Evolutionary conservation across 2,888 invertebrate genomes (phyloP).

Genomic region (Lasioglossum oenotherae): DNA sequence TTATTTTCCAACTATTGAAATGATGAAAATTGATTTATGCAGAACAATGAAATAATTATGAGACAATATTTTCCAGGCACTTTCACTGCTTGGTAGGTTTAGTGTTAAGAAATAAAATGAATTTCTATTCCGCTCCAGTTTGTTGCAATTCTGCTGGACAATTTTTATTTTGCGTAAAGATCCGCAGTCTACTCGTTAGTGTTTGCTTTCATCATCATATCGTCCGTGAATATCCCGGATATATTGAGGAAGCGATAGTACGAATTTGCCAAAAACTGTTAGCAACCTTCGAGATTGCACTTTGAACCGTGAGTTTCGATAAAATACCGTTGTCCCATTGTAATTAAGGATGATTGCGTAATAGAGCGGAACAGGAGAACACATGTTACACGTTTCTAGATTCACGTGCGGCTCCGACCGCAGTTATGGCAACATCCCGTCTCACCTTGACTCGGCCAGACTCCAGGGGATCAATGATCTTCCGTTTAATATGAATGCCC

Average conservation of each 20-base stretch:
- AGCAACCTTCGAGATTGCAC: background rate
- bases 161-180: no score
- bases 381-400: background rate
- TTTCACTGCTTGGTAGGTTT: no score
- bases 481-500: background rate
- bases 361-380: background rate
- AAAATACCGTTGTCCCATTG: background rate
- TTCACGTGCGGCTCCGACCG: background rate
- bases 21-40: no score
- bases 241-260: background rate
- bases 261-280: background rate
- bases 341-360: background rate
- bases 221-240: background rate
- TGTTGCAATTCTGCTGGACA: no score
- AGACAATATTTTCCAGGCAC: no score
- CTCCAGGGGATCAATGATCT: background rate
- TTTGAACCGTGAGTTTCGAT: background rate
- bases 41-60: no score
- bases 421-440: background rate
- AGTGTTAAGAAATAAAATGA: no score
- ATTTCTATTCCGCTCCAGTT: no score
- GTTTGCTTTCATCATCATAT: background rate
- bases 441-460: background rate
- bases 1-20: no score
- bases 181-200: background rate